Percentiles rank a stretch among this genome's conserved stretches.
Evolutionary conservation across 2,888 invertebrate species (phyloP).

Genomic region (Lasius fuliginosus): DNA sequence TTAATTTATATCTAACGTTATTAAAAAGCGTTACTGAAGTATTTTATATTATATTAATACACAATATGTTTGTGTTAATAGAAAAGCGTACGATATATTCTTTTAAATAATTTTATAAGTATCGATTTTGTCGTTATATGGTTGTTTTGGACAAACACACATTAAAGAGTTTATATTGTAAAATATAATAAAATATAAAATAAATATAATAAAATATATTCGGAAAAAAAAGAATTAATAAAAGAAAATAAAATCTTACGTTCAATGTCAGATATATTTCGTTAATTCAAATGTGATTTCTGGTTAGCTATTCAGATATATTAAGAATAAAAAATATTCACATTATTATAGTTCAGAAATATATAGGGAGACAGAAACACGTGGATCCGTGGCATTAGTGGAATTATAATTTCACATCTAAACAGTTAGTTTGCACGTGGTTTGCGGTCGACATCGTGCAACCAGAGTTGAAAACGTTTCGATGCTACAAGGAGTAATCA

Average conservation of each 20-base stretch:
- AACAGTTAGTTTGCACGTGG: conserved; percentile 44
- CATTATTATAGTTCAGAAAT: not conserved
- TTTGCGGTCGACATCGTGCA: conserved; percentile 33
- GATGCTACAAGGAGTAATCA: conserved; percentile 19
- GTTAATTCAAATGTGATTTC: not conserved
- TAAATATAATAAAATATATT: not conserved
- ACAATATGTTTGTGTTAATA: conserved; percentile 1
- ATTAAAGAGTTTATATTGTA: not conserved
- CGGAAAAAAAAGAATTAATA: not conserved
- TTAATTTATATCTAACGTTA: not conserved
- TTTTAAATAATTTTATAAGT: not conserved
- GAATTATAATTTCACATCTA: conserved; percentile 35
- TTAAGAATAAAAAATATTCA: not conserved
- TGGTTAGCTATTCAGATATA: not conserved
- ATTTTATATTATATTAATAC: not conserved
- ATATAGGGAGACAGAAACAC: not conserved
- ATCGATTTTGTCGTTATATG: not conserved
- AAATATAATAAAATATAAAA: not conserved
- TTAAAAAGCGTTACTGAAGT: not conserved
- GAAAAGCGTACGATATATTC: not conserved
- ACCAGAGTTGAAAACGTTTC: conserved; percentile 20
- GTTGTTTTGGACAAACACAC: not conserved
- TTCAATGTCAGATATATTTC: not conserved
- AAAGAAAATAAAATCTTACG: not conserved
- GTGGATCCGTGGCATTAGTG: not conserved